Conservation (phyloP, 2,888 invertebrate genomes). For the Allacma fusca region DNA sequence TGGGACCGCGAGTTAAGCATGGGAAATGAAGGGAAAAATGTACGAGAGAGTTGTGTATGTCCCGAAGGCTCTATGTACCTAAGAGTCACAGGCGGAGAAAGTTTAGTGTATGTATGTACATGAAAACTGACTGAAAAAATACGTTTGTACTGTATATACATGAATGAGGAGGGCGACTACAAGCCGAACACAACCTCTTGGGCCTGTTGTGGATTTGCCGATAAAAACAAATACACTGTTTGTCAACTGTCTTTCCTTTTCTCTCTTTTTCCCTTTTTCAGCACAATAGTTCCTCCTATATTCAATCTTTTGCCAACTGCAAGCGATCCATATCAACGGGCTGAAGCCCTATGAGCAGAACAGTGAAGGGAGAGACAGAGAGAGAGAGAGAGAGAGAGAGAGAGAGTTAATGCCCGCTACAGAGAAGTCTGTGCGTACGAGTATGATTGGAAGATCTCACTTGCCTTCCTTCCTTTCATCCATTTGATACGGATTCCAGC, state of each 20-base stretch:
- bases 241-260: slow-evolving; percentile 35
- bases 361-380: too few species aligned
- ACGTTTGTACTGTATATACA: background rate
- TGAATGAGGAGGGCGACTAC: slow-evolving; percentile 7
- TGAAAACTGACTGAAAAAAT: background rate
- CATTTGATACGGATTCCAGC: too few species aligned
- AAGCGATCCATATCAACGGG: slow-evolving; percentile 18
- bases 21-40: slow-evolving; percentile 1
- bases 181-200: slow-evolving; percentile 10
- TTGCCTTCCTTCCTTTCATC: too few species aligned
- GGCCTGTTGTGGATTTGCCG: slow-evolving; percentile 28
- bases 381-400: too few species aligned
- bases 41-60: background rate
- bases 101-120: background rate
- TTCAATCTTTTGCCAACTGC: slow-evolving; percentile 19
- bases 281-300: slow-evolving; percentile 7
- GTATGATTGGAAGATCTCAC: too few species aligned
- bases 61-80: background rate
- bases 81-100: background rate
- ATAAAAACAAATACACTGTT: slow-evolving; percentile 34
- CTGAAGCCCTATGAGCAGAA: background rate
- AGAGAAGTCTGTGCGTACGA: too few species aligned
- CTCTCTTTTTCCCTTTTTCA: background rate
- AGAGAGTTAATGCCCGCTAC: too few species aligned
- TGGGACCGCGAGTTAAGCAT: background rate